Base-by-base conservation (phyloP, 1,140 invertebrate species). In the Drosophila gunungcola region DNA sequence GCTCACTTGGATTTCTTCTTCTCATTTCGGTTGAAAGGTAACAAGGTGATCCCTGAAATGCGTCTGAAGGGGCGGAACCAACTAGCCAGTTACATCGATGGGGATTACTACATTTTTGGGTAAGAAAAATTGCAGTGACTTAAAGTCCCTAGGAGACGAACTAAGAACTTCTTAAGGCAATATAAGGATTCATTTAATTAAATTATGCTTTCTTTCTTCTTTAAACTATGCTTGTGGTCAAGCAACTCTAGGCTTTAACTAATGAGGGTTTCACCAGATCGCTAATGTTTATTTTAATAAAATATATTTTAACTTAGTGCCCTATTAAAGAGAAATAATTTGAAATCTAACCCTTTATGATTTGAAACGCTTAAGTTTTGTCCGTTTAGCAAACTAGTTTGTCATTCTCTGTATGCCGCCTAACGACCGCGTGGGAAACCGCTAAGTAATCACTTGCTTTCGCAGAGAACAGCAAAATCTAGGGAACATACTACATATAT, bases 401-500 rank as follows among this genome's bases (percentile, higher is more conserved):
- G 58, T 65, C 77, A 84, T 85, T 78, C 55, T 68, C 46, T 79
- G 55, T 79, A 67, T 16, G 54, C 32, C 58, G 38, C 34, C 48
- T 60, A 53, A 62, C 52, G 63, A 58, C 58, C 46, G 42, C 60
- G 51, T 60, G 62, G 45, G 60, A 58, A 67, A 55, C 82, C 68
- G 74, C 82, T 67, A 86, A 78, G 74, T 78, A 78, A 81, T 74
- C 68, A 73, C 73, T 60, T 72, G 54, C 57, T 73, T 64, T 62
- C 70, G 49, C 63, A 46, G 29, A 2, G 45, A n/a, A 1, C 43
- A 38, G 16, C 7, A 4, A 25, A 63, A n/a, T 4, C 2, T 36
- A n/a, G 39, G 4, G 21, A 43, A 53, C 41, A 41, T 4, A 25
- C 16, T 21, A 21, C 1, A 21, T 21, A 21, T n/a, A n/a, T 48